phyloP scores from a whole-genome alignment of 1,140 invertebrate genomes.

The Vanessa tameamea region DNA sequence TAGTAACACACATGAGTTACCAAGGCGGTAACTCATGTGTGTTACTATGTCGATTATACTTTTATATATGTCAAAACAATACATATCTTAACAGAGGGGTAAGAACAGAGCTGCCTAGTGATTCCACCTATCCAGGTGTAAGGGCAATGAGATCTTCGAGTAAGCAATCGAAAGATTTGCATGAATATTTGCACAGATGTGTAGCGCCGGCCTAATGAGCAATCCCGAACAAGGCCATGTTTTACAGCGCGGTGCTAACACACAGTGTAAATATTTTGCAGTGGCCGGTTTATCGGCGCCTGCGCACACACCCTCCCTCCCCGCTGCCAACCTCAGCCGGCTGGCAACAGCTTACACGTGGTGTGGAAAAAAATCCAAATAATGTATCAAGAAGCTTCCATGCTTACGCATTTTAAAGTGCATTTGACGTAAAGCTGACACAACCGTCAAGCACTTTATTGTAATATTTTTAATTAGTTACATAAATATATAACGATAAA shows the following conservation, averaged over 20 bases:
- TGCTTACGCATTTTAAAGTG: neutral
- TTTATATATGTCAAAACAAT: too few relatives aligned
- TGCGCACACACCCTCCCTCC: conserved; percentile 18
- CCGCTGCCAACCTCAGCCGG: neutral
- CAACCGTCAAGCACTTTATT: too few relatives aligned
- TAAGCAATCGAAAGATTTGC: neutral
- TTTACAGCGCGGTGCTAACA: conserved; percentile 29
- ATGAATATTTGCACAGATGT: neutral
- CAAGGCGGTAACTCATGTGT: too few relatives aligned
- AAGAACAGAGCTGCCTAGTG: too few relatives aligned
- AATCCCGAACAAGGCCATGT: conserved; percentile 17
- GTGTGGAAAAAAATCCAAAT: conserved; percentile 23
- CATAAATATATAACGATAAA: too few relatives aligned
- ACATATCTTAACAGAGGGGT: too few relatives aligned
- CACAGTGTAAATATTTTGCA: conserved; percentile 41
- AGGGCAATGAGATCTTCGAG: too few relatives aligned
- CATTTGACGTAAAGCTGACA: too few relatives aligned
- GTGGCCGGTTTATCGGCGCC: conserved; percentile 23
- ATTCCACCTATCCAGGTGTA: too few relatives aligned
- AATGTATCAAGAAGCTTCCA: conserved; percentile 8
- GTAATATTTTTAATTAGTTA: too few relatives aligned
- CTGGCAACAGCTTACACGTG: conserved; percentile 30
- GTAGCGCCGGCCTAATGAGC: neutral
- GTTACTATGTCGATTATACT: too few relatives aligned
- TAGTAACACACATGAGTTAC: too few relatives aligned